Evolutionary conservation across 2,888 invertebrate genomes (phyloP), one percentile per base, ranked within the genome.

Genomic region (Drosophila paracracens): DNA sequence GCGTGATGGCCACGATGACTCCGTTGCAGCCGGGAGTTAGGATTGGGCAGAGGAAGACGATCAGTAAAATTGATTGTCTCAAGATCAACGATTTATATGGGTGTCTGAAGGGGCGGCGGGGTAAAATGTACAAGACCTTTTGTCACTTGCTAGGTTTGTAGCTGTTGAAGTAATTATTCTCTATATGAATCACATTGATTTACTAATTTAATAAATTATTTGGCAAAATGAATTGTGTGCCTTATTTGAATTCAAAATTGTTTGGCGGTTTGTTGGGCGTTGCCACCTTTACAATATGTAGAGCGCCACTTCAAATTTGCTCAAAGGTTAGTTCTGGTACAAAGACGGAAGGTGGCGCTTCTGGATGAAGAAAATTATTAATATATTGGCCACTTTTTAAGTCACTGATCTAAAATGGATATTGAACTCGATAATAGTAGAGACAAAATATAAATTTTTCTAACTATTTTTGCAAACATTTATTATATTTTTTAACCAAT

Each of bases 81-180:
- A 96, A 96, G 91, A 93, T 96, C 7, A 96, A 96, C 86, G 95
- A 95, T 79, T 92, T 96, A 43, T 96, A 96, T 81, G 95, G 95
- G 0, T 96, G 96, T 36, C 70, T 92, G 10, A 81, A 81, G 29
- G 93, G 92, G 2, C 85, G 92, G 0, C 91, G 83, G 1, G 93
- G 92, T 10, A 92, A 91, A 73, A 92, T 93, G 92, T 92, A 92
- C 65, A 84, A 70, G 29, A 86, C 89, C 50, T 92, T 92, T 72
- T 92, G 92, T 66, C 81, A 91, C 68, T 84, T 92, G 25, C 72
- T 92, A n/a, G 93, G 92, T 33, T 79, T 92, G 57, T 93, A 88
- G 54, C 18, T 18, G 38, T 38, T 65, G 13, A n/a, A 36, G n/a
- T 62, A 51, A 33, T 54, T 48, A 54, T 53, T 66, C 52, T 10